Conservation (phyloP, 2,888 invertebrate species). For the Phytoseiulus persimilis region DNA sequence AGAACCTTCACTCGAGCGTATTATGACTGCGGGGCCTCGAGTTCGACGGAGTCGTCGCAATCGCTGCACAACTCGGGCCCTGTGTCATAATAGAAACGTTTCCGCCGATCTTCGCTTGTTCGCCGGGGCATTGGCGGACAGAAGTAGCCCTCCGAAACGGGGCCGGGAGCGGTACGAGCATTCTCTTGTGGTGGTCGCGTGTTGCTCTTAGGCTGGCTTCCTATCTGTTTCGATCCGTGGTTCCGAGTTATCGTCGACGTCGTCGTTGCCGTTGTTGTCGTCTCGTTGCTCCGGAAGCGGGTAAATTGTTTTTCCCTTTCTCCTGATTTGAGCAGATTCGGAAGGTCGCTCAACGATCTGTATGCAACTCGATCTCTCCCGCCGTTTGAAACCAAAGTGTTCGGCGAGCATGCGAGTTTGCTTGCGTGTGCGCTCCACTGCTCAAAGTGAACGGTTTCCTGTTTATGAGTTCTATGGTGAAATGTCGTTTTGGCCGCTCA, state of each 20-base stretch:
- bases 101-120: neutral
- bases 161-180: neutral
- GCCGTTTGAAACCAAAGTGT: neutral
- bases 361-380: neutral
- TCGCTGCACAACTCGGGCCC: neutral
- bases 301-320: neutral
- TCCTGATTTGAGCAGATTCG: neutral
- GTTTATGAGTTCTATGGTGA: neutral
- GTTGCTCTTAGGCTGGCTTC: neutral
- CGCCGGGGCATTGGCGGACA: neutral
- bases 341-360: neutral
- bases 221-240: neutral
- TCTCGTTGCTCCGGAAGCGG: neutral
- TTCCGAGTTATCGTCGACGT: neutral
- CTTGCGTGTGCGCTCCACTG: neutral
- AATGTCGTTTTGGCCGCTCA: neutral
- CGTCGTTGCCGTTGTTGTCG: neutral
- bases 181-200: neutral
- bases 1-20: neutral
- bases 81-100: neutral
- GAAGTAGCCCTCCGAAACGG: neutral
- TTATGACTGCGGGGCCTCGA: neutral
- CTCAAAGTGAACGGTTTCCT: neutral
- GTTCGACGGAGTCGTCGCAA: neutral
- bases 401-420: too few relatives aligned